Conservation (phyloP, 2,888 invertebrate species). For the Chydorus sphaericus region DNA sequence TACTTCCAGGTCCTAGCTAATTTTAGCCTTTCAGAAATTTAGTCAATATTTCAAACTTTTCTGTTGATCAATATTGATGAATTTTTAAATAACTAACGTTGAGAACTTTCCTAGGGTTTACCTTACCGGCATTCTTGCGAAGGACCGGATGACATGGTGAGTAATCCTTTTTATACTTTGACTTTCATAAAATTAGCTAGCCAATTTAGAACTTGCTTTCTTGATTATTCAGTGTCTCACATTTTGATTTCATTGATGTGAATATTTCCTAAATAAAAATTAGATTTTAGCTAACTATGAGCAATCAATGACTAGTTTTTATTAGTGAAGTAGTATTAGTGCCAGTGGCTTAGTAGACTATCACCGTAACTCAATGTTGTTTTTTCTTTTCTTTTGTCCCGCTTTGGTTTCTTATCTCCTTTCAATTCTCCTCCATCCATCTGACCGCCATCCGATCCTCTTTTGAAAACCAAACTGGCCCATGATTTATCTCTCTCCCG, state of each 20-base stretch:
- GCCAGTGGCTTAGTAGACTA: conserved; percentile 4
- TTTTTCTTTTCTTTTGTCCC: conserved; percentile 3
- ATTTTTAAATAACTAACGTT: background rate
- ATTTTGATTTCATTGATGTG: no score
- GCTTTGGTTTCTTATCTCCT: background rate
- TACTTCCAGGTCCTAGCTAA: background rate
- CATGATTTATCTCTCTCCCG: no score
- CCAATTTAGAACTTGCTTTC: background rate
- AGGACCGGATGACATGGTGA: conserved; percentile 96
- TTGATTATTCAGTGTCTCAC: background rate
- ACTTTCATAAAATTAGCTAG: background rate
- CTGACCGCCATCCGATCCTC: background rate
- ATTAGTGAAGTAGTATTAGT: conserved; percentile 4
- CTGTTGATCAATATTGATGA: background rate
- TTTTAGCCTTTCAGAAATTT: background rate
- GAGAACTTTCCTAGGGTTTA: conserved; percentile 43
- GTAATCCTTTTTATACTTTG: background rate
- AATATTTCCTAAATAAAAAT: background rate
- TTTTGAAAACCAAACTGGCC: no score
- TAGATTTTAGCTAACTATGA: no score
- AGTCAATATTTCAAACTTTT: conserved; percentile 1
- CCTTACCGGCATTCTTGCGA: conserved; percentile 93
- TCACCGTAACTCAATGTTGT: conserved; percentile 9
- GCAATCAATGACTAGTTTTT: background rate
- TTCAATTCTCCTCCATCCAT: background rate